Base-by-base conservation (phyloP, 2,797 vertebrate genomes). In the Mus caroli region DNA sequence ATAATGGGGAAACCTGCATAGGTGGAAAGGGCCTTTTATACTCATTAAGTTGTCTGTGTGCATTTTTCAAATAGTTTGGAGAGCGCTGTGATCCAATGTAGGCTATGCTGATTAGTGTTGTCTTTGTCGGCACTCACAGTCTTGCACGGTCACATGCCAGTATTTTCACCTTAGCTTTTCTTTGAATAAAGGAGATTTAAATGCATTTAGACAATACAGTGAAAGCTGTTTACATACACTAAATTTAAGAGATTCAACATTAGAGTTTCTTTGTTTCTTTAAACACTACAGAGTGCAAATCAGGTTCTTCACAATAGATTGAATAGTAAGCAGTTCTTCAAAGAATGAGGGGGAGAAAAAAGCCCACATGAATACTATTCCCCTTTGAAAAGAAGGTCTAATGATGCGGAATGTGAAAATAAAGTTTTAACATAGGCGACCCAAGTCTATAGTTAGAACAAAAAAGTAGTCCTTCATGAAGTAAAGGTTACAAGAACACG, bases 281-380 rank as follows among this genome's bases (percentile, higher is more conserved):
- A 99, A 98, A 99, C 99, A 99, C 99, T 99, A 99, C 98, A 99
- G 99, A 99, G 99, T 99, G 99, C 99, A 99, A 99, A 99, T 99
- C 99, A 99, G 99, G 99, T 99, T 99, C 99, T 99, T 99, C 99
- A 99, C 99, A 98, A 99, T 96, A 99, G 99, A 99, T 98, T 99
- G 99, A 98, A 98, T 98, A 98, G 97, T 98, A 98, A 98, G 99
- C 99, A 98, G 98, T 98, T 98, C 97, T 98, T 98, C 97, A 92
- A 95, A 95, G 88, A 92, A 96, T 87, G 85, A 97, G 83, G 86
- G 78, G 83, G 84, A 56, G 64, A 82, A 71, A 78, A 97, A 97
- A 98, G 98, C 98, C 99, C 99, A 99, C 99, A 98, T 98, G 99
- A 99, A 98, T 98, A 99, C 98, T 98, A 99, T 99, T 99, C 98